A percentile compares a stretch with the other conserved stretches of the same genome.
Evolutionary conservation across 2,797 vertebrate genomes (phyloP).

Genomic region (Hyperoplus lanceolatus): DNA sequence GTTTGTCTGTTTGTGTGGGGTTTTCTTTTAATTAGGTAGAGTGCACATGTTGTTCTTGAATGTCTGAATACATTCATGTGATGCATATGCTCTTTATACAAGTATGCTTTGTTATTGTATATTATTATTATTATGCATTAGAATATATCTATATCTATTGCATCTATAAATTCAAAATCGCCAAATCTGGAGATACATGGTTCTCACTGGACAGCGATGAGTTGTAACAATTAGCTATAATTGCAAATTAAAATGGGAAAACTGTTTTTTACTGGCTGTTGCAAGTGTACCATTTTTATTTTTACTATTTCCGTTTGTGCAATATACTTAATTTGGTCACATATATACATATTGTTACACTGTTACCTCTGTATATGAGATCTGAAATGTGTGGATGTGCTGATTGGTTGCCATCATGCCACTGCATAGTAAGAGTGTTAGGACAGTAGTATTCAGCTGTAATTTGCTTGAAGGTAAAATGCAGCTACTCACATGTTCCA

Average conservation of each 20-base stretch:
- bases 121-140: no score
- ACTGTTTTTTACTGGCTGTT: not conserved
- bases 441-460: not conserved
- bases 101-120: not conserved
- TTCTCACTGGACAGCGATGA: not conserved
- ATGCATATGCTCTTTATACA: not conserved
- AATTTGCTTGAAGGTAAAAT: slow-evolving; percentile 3
- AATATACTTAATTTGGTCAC: not conserved
- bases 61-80: slow-evolving; percentile 31
- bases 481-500: not conserved
- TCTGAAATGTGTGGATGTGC: not conserved
- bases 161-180: not conserved
- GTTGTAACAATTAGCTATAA: not conserved
- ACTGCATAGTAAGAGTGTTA: not conserved
- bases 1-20: slow-evolving; percentile 64
- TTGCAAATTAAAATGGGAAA: not conserved
- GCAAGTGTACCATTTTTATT: not conserved
- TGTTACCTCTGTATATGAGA: not conserved
- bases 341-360: not conserved
- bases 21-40: slow-evolving; percentile 58
- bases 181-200: not conserved
- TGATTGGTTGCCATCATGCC: not conserved
- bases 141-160: no score
- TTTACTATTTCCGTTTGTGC: not conserved
- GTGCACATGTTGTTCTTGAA: slow-evolving; percentile 50